Conservation (phyloP, 2,113 vertebrate genomes). For the Alouatta palliata region DNA sequence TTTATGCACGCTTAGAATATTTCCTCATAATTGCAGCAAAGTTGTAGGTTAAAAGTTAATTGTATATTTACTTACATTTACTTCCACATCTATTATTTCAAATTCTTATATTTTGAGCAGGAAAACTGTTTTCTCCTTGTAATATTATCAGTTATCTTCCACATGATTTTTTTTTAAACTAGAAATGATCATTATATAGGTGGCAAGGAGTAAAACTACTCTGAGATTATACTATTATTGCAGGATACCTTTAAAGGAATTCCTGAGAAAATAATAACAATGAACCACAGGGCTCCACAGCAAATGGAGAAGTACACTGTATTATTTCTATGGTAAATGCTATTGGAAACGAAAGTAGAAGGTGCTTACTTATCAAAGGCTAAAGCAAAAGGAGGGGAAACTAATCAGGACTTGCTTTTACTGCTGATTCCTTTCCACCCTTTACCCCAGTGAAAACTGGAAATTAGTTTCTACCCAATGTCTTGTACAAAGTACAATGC, state of each 20-base stretch:
- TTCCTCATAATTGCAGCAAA: not conserved
- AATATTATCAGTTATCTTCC: not conserved
- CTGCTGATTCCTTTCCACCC: not conserved
- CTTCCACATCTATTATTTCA: not conserved
- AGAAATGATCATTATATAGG: not conserved
- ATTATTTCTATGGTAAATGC: not conserved
- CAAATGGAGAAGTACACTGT: not conserved
- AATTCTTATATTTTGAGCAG: conserved; percentile 4
- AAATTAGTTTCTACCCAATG: not conserved
- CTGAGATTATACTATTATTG: not conserved
- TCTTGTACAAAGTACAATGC: not conserved
- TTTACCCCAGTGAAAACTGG: not conserved
- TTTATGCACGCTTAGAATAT: not conserved
- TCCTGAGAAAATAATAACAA: not conserved
- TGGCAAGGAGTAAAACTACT: not conserved
- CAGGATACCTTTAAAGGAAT: conserved; percentile 27
- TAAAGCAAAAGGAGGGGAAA: not conserved
- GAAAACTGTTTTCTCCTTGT: not conserved
- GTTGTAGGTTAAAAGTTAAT: conserved; percentile 8
- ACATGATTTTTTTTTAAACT: not conserved
- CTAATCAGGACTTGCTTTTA: not conserved
- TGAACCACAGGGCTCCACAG: not conserved
- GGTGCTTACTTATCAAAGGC: not conserved
- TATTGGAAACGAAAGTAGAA: not conserved
- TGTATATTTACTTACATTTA: conserved; percentile 34